Evolutionary conservation across 2,888 invertebrate genomes (phyloP).

Genomic region (Girardia tigrina): DNA sequence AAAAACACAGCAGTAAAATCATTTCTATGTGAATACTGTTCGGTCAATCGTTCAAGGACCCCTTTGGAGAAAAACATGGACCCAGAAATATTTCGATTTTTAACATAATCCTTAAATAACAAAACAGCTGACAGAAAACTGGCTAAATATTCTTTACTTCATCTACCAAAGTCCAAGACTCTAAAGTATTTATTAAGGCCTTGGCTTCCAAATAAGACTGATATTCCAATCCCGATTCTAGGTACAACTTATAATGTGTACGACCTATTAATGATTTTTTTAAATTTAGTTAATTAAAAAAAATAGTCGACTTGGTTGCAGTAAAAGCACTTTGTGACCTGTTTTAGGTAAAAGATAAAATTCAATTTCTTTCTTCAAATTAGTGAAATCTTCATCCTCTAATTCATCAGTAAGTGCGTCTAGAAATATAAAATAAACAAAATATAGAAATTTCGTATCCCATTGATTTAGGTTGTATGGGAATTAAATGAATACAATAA

Average conservation of each 20-base stretch:
- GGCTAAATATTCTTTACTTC: background rate
- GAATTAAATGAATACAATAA: too few relatives aligned
- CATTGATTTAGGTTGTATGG: too few relatives aligned
- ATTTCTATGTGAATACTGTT: background rate
- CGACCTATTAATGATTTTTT: background rate
- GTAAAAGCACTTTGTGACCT: background rate
- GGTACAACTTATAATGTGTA: background rate
- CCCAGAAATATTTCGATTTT: background rate
- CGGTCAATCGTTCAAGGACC: background rate
- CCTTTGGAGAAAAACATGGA: background rate
- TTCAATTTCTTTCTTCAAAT: background rate
- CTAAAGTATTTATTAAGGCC: background rate
- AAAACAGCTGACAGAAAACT: background rate
- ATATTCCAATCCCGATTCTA: background rate
- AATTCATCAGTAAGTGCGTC: too few relatives aligned
- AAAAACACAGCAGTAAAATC: background rate
- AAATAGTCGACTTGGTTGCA: background rate
- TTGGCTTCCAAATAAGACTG: background rate
- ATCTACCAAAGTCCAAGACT: background rate
- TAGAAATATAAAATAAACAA: too few relatives aligned
- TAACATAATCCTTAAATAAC: background rate
- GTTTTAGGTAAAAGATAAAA: background rate
- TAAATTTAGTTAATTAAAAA: background rate
- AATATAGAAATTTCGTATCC: too few relatives aligned
- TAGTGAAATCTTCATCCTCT: background rate